Evolutionary conservation across 2,888 invertebrate species (phyloP).

Genomic region (Macrophya annulata): DNA sequence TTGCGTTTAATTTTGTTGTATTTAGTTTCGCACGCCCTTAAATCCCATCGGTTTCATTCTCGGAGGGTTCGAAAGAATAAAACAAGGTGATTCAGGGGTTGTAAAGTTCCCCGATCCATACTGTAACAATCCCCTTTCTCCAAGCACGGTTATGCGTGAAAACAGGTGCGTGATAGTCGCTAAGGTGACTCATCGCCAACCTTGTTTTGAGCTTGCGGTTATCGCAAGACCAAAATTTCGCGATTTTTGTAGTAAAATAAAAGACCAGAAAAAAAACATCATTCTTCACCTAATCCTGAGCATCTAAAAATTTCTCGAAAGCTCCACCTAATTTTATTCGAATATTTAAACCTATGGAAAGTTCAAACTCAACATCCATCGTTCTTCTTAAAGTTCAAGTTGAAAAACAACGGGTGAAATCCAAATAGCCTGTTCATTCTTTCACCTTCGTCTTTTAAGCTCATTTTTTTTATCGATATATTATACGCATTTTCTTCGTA

Average conservation of each 20-base stretch:
- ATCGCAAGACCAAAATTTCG: background rate
- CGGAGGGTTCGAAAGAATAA: background rate
- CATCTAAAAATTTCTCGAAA: background rate
- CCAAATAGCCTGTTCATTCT: too few species aligned
- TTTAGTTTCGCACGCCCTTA: background rate
- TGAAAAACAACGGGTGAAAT: background rate
- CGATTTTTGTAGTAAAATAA: background rate
- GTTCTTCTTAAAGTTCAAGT: background rate
- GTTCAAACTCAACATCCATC: too few species aligned
- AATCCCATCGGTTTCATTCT: background rate
- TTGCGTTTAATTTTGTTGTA: background rate
- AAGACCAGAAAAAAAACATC: background rate
- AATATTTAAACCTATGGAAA: too few species aligned
- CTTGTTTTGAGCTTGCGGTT: background rate
- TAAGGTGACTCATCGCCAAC: background rate
- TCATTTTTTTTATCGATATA: background rate
- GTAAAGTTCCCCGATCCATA: constrained; percentile 6
- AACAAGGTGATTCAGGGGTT: background rate
- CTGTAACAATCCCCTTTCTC: constrained; percentile 12
- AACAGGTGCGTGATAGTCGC: constrained; percentile 16
- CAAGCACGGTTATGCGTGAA: constrained; percentile 12
- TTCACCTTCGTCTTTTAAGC: background rate
- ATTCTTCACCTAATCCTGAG: background rate
- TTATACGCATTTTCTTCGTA: background rate
- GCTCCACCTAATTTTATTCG: too few species aligned